Conservation (phyloP, 2,888 invertebrate genomes). For the Ectobius pallidus region DNA sequence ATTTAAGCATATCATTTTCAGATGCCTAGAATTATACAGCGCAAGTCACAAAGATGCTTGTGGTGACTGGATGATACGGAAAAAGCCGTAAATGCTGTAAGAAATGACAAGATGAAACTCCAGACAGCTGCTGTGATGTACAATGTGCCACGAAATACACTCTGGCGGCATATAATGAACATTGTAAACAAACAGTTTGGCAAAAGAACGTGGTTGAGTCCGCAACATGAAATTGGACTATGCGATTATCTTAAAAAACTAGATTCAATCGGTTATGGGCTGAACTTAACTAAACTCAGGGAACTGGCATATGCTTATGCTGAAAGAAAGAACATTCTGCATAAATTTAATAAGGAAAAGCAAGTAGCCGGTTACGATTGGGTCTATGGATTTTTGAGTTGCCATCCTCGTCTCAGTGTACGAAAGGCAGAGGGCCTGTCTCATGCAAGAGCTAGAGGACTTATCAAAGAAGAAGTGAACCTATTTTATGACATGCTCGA, state of each 20-base stretch:
- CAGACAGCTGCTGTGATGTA: not conserved
- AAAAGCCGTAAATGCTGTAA: not conserved
- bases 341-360: not conserved
- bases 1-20: no score
- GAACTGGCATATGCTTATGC: not conserved
- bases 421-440: not conserved
- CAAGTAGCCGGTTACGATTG: not conserved
- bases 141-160: not conserved
- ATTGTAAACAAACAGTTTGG: not conserved
- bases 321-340: not conserved
- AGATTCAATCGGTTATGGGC: not conserved
- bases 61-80: no score
- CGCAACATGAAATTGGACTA: not conserved
- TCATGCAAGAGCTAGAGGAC: not conserved
- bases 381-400: not conserved
- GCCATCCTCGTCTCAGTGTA: not conserved
- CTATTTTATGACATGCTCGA: not conserved
- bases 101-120: not conserved
- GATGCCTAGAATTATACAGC: no score
- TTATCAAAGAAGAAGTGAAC: not conserved
- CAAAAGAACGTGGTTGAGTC: not conserved
- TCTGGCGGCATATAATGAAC: not conserved
- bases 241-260: not conserved
- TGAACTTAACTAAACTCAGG: not conserved
- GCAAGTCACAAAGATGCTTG: no score